phyloP scores from a whole-genome alignment of 2,888 invertebrate genomes.

The Odontothrips loti region DNA sequence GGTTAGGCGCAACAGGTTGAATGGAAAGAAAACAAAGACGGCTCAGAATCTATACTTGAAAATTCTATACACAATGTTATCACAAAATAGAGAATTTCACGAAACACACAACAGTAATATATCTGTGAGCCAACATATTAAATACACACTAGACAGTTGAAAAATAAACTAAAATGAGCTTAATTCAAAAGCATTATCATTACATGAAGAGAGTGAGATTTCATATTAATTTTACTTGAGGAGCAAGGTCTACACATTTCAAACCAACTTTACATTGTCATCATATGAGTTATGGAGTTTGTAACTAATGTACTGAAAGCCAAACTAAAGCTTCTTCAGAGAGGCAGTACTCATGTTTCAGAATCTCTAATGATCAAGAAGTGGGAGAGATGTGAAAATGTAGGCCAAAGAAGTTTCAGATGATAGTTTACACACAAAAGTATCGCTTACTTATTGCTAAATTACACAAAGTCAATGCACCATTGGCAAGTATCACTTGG shows the following conservation, averaged over 20 bases:
- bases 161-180: not conserved
- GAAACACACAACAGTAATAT: not conserved
- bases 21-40: not conserved
- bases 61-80: not conserved
- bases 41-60: not conserved
- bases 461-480: not conserved
- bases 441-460: constrained; percentile 14
- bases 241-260: no score
- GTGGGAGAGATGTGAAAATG: not conserved
- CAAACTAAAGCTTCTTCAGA: no score
- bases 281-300: no score
- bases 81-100: constrained; percentile 21
- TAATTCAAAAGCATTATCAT: not conserved
- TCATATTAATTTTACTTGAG: no score
- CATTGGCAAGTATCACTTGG: not conserved
- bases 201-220: no score
- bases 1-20: constrained; percentile 8
- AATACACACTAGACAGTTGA: not conserved
- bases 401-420: not conserved
- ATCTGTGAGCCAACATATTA: not conserved
- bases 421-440: not conserved
- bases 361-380: no score
- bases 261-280: no score
- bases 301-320: no score
- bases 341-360: no score